Conservation (phyloP, 1,140 invertebrate species). For the Calliopsis andreniformis region DNA sequence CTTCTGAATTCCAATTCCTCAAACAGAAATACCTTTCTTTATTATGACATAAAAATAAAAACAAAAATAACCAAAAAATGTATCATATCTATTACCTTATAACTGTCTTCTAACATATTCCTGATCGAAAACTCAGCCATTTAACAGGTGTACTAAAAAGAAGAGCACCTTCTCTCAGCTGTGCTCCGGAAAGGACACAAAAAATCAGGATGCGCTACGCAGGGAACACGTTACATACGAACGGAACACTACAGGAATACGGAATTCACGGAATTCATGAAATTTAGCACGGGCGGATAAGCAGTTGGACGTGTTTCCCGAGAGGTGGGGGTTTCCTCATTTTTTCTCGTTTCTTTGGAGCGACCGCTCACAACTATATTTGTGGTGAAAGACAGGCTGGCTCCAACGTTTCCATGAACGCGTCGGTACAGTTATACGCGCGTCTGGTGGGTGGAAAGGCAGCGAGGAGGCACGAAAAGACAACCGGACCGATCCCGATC, state of each 20-base stretch:
- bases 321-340: neutral
- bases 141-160: too few relatives aligned
- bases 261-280: slow-evolving; percentile 5
- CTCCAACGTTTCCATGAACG: slow-evolving; percentile 36
- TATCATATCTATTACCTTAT: too few relatives aligned
- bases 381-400: slow-evolving; percentile 52
- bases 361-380: slow-evolving; percentile 37
- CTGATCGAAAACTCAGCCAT: too few relatives aligned
- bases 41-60: too few relatives aligned
- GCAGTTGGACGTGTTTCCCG: slow-evolving; percentile 1
- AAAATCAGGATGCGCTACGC: too few relatives aligned
- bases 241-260: neutral
- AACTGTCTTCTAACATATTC: too few relatives aligned
- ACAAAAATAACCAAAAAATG: too few relatives aligned
- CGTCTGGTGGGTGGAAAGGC: slow-evolving; percentile 44
- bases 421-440: slow-evolving; percentile 23
- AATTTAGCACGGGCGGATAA: slow-evolving; percentile 8
- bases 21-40: too few relatives aligned
- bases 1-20: too few relatives aligned
- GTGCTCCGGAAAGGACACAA: too few relatives aligned
- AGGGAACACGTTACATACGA: too few relatives aligned
- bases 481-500: slow-evolving; percentile 43
- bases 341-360: neutral
- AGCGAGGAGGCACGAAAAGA: slow-evolving; percentile 55
- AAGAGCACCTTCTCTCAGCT: too few relatives aligned